Evolutionary conservation across 1,140 invertebrate species (phyloP).

Genomic region (Pogonomyrmex barbatus): DNA sequence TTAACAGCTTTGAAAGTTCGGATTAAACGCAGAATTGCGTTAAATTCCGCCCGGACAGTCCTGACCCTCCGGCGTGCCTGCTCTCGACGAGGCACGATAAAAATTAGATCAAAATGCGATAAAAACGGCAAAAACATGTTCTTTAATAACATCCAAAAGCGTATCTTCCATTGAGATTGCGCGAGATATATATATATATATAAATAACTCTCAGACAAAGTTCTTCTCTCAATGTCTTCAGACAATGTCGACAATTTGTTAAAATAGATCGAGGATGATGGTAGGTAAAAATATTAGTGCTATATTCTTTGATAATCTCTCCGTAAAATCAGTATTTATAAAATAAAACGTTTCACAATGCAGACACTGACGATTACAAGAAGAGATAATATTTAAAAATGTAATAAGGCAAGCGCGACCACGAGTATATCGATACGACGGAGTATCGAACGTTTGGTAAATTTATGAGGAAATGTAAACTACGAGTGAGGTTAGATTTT

Average conservation of each 20-base stretch:
- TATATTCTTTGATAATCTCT: not conserved
- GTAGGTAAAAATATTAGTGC: not conserved
- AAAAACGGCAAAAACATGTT: constrained; percentile 53
- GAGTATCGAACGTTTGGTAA: constrained; percentile 24
- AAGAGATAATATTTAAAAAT: constrained; percentile 32
- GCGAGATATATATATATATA: not conserved
- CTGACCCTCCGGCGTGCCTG: constrained; percentile 30
- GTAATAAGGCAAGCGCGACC: not conserved
- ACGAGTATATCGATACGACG: not conserved
- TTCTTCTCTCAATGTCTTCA: too few relatives aligned
- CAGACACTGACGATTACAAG: not conserved
- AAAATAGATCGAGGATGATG: not conserved
- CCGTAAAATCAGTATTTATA: not conserved
- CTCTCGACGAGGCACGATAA: constrained; percentile 36
- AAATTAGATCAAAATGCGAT: constrained; percentile 60
- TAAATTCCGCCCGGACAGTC: constrained; percentile 66
- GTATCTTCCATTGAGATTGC: too few relatives aligned
- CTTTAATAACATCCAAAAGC: constrained; percentile 32
- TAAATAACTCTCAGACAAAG: not conserved
- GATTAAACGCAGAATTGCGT: constrained; percentile 75
- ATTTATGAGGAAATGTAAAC: constrained; percentile 7
- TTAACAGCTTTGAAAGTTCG: constrained; percentile 76
- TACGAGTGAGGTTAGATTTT: constrained; percentile 32
- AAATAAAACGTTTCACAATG: not conserved
- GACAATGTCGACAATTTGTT: not conserved